These are phyloP conservation scores for Siphlonurus alternatus DNA, from an alignment of 2,888 invertebrate genomes.

Conservation along the genomic window DNA sequence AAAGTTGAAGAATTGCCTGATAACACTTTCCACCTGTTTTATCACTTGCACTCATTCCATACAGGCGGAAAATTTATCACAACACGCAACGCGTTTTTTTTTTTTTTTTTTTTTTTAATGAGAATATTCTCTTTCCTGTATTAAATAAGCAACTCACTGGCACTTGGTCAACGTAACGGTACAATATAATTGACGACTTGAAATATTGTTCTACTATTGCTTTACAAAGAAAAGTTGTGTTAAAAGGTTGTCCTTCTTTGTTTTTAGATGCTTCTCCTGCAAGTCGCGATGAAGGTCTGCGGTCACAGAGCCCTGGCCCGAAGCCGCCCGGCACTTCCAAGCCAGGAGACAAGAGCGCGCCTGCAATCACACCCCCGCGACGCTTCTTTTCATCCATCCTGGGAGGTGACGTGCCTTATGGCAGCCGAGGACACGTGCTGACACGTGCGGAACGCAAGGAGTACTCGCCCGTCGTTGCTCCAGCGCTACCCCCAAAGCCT, in stretches of 20 bases:
- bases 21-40: too few relatives aligned
- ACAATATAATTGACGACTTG: too few relatives aligned
- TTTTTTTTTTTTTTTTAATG: too few relatives aligned
- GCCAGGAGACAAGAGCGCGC: constrained; percentile 15
- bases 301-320: neutral
- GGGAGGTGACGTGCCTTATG: constrained; percentile 65
- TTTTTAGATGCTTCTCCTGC: neutral
- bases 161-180: too few relatives aligned
- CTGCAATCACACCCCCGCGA: constrained; percentile 30
- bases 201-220: too few relatives aligned
- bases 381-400: constrained; percentile 65
- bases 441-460: constrained; percentile 69
- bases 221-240: too few relatives aligned
- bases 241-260: neutral
- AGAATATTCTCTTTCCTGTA: too few relatives aligned
- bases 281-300: neutral
- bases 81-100: too few relatives aligned
- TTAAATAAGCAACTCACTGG: too few relatives aligned
- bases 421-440: constrained; percentile 46
- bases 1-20: too few relatives aligned
- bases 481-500: constrained; percentile 4
- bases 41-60: too few relatives aligned
- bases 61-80: too few relatives aligned
- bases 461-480: constrained; percentile 35
- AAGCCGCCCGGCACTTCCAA: constrained; percentile 15